phyloP scores from a whole-genome alignment of 2,113 vertebrate species.

The Lates calcarifer region DNA sequence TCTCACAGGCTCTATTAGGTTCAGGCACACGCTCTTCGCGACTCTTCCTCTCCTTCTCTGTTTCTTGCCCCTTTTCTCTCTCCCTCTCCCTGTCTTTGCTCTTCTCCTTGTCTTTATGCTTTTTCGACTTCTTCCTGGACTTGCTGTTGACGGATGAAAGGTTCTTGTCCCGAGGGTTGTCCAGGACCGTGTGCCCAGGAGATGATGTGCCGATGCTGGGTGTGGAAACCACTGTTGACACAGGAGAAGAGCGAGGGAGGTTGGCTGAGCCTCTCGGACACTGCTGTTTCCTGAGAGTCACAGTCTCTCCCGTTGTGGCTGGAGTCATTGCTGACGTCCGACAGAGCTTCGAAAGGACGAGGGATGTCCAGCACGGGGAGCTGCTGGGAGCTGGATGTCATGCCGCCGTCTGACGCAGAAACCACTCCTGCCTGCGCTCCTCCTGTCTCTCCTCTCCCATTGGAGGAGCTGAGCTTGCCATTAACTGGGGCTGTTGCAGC shows the following conservation, averaged over 20 bases:
- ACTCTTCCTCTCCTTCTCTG: constrained; percentile 69
- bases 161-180: constrained; percentile 70
- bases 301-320: constrained; percentile 90
- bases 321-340: constrained; percentile 92
- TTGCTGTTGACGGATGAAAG: constrained; percentile 83
- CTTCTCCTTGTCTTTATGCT: constrained; percentile 94
- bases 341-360: constrained; percentile 88
- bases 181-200: constrained; percentile 57
- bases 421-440: constrained; percentile 43
- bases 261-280: constrained; percentile 82
- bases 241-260: constrained; percentile 73
- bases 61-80: constrained; percentile 66
- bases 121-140: constrained; percentile 94
- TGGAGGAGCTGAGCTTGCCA: constrained; percentile 87
- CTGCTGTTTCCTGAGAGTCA: constrained; percentile 83
- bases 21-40: constrained; percentile 69
- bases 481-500: constrained; percentile 87
- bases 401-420: constrained; percentile 59
- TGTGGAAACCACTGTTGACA: constrained; percentile 11
- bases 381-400: constrained; percentile 77
- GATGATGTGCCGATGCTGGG: constrained; percentile 52
- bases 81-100: constrained; percentile 84
- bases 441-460: constrained; percentile 85
- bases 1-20: constrained; percentile 78
- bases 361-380: constrained; percentile 86